Conservation (phyloP, 2,113 vertebrate species). For the Laterallus jamaicensis region DNA sequence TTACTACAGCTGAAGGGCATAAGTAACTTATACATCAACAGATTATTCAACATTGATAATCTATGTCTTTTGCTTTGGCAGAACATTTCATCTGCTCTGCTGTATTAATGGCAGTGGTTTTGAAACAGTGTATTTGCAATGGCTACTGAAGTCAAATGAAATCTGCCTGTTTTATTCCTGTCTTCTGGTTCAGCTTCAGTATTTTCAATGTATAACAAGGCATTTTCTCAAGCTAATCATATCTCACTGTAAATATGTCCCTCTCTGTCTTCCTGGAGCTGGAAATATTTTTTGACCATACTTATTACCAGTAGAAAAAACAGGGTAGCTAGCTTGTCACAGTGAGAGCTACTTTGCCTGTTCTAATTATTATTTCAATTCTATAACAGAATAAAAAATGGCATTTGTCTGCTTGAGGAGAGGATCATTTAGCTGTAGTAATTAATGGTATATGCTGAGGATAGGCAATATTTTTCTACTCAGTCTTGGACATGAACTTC, state of each 20-base stretch:
- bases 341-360: background rate
- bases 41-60: slow-evolving; percentile 10
- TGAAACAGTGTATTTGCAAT: background rate
- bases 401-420: background rate
- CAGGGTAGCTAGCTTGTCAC: background rate
- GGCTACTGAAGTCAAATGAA: background rate
- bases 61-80: slow-evolving; percentile 9
- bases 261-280: background rate
- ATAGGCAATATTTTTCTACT: background rate
- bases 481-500: background rate
- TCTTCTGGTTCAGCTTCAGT: background rate
- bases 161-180: background rate
- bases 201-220: background rate
- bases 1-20: background rate
- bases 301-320: background rate
- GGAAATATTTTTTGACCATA: background rate
- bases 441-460: background rate
- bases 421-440: background rate
- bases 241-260: background rate
- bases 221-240: background rate
- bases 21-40: background rate
- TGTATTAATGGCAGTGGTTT: background rate
- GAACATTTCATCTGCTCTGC: background rate
- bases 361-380: background rate
- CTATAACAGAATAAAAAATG: background rate